Percentiles rank a stretch among this genome's conserved stretches.
Evolutionary conservation across 2,113 vertebrate genomes (phyloP).

Genomic region (Thryonomys swinderianus): DNA sequence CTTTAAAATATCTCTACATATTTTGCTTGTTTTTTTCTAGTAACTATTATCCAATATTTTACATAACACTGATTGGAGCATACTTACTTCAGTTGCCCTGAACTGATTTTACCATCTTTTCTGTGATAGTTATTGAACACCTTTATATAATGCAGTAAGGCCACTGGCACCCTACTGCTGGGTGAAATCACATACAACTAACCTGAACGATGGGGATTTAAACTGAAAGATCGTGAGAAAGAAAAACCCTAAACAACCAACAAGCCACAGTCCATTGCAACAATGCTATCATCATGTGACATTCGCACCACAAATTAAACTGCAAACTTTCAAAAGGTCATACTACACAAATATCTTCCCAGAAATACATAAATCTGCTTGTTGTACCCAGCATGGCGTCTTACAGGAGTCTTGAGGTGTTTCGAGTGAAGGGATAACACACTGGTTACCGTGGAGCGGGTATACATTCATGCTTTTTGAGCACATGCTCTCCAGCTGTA

Average conservation of each 20-base stretch:
- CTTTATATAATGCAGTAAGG: not conserved
- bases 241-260: not conserved
- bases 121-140: not conserved
- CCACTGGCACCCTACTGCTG: not conserved
- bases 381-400: not conserved
- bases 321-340: not conserved
- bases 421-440: not conserved
- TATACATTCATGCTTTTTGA: not conserved
- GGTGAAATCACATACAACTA: not conserved
- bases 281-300: not conserved
- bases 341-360: not conserved
- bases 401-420: not conserved
- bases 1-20: conserved; percentile 51
- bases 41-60: conserved; percentile 13
- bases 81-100: not conserved
- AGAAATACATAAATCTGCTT: not conserved
- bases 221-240: not conserved
- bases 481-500: not conserved
- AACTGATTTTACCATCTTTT: conserved; percentile 8
- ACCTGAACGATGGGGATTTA: not conserved
- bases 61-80: not conserved
- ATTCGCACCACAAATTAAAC: not conserved
- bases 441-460: not conserved
- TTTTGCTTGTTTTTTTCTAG: not conserved
- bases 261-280: not conserved